These are phyloP conservation scores for Neuroterus valhalla DNA, from an alignment of 1,140 invertebrate genomes.

Conservation along the genomic window DNA sequence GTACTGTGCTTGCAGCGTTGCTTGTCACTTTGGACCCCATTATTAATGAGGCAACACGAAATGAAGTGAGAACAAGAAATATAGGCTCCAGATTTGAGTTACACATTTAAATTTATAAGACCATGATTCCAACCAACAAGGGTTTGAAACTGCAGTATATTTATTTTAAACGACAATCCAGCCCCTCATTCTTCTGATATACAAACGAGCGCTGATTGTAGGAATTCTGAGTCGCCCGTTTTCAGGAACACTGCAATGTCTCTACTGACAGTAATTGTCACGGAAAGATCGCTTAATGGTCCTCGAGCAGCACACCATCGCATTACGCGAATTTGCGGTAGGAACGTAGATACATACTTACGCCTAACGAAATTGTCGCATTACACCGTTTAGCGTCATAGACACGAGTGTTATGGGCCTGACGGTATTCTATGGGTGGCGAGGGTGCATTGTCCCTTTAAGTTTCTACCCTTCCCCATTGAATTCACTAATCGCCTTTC, in stretches of 20 bases:
- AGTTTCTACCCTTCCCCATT: conserved; percentile 32
- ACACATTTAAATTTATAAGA: no score
- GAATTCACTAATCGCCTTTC: conserved; percentile 10
- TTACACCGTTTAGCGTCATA: conserved; percentile 51
- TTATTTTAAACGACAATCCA: not conserved
- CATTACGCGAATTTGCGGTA: conserved; percentile 53
- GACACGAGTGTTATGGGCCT: conserved; percentile 24
- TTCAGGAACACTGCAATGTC: conserved; percentile 22
- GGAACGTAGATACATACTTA: conserved; percentile 17
- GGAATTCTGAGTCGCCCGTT: conserved; percentile 19
- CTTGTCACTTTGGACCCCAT: no score
- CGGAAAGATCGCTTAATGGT: conserved; percentile 55
- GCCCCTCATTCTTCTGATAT: conserved; percentile 32
- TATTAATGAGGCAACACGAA: no score
- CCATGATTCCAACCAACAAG: no score
- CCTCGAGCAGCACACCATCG: conserved; percentile 40
- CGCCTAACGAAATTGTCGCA: conserved; percentile 56
- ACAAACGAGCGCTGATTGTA: conserved; percentile 19
- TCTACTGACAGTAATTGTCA: conserved; percentile 52
- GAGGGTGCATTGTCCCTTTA: conserved; percentile 28
- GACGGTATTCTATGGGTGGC: conserved; percentile 18
- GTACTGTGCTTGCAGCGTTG: no score
- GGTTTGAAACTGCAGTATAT: not conserved
- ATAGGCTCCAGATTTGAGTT: no score
- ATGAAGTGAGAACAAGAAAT: no score